Evolutionary conservation across 2,113 vertebrate genomes (phyloP), one percentile per base, ranked within the genome.

Genomic region (Poeciliopsis turrubarensis): DNA sequence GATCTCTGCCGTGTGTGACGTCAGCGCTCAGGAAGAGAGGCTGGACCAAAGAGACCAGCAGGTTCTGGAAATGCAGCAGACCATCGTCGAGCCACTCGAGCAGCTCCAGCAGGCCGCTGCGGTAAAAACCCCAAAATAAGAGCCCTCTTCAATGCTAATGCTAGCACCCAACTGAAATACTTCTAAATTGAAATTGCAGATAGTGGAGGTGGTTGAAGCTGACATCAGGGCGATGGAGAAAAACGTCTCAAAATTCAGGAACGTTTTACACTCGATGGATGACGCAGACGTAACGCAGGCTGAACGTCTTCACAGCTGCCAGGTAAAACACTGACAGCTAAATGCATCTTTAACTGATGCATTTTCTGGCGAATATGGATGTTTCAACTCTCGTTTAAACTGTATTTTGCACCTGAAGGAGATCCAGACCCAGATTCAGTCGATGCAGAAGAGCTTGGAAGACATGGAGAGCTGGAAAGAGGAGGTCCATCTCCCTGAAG

Each of bases 211-310:
- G 34, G 93, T 97, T 60, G 97, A 98, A 93, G 82, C 85, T 5
- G 97, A 98, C 65, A 84, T 99, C 14, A 97, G 96, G 84, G 84
- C 72, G 0, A 94, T 97, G 82, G 97, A 98, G 84, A 97, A 95
- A 73, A 96, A 95, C 14, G 39, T 96, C 70, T 86, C 86, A 1
- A 96, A 97, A 92, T 97, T 99, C 85, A 94, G 89, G 91, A 86
- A 89, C 0, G 96, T 98, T 81, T 86, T 98, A 63, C 95, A 95
- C 65, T 95, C 96, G 31, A 86, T 95, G 82, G 95, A 97, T 64
- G 86, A 95, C 37, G 77, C 94, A 66, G 90, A 94, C 54, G 92
- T 96, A 75, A 90, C 95, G 54, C 91, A 93, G 30, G 92, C 88
- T 54, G 96, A 98, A 62, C 95, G 97, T 81, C 92, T 98, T 51